phyloP scores from a whole-genome alignment of 2,888 invertebrate genomes.

The Eupeodes luniger region DNA sequence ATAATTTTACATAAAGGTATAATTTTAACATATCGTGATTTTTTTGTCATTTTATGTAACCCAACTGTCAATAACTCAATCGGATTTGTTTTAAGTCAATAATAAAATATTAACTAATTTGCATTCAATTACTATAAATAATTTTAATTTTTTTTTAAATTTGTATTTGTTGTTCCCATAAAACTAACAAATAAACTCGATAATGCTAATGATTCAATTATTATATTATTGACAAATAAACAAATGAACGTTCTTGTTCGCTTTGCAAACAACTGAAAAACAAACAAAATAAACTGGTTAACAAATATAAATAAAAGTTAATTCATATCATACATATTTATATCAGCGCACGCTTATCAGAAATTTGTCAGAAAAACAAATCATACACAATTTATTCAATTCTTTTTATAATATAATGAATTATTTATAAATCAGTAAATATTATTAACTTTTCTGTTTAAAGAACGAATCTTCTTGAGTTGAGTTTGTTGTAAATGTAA shows the following conservation, averaged over 20 bases:
- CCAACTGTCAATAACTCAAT: constrained; percentile 41
- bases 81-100: constrained; percentile 11
- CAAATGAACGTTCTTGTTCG: not conserved
- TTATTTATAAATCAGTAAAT: not conserved
- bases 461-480: too few relatives aligned
- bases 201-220: constrained; percentile 8
- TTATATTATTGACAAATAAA: not conserved
- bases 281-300: constrained; percentile 12
- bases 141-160: constrained; percentile 17
- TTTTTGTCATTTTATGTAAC: constrained; percentile 37
- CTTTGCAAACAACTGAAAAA: not conserved
- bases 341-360: constrained; percentile 30
- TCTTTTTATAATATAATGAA: not conserved
- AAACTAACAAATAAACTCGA: constrained; percentile 10
- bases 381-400: constrained; percentile 24
- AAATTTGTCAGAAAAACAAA: constrained; percentile 34
- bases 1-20: not conserved
- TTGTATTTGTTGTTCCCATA: not conserved
- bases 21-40: constrained; percentile 26
- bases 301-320: not conserved
- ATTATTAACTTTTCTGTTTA: not conserved
- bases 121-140: constrained; percentile 55
- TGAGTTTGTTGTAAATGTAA: too few relatives aligned
- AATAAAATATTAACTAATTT: constrained; percentile 37
- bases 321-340: constrained; percentile 6